phyloP scores from a whole-genome alignment of 2,888 invertebrate species.

The Theodoxus fluviatilis region DNA sequence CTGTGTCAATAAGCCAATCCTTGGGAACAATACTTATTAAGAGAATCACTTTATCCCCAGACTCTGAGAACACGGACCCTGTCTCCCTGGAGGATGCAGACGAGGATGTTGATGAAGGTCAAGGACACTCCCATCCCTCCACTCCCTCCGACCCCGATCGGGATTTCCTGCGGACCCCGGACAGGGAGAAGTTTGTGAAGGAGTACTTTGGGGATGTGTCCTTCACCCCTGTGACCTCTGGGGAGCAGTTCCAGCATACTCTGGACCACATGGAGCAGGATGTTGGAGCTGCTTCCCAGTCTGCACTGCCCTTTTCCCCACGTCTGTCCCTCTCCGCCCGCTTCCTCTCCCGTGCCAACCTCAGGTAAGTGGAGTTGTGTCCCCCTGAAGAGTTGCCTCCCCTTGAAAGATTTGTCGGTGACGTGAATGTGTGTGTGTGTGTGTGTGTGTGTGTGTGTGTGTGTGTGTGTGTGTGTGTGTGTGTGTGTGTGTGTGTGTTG shows the following conservation, averaged over 20 bases:
- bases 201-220: conserved; percentile 57
- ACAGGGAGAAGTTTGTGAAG: conserved; percentile 55
- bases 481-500: background rate
- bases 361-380: conserved; percentile 33
- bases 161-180: conserved; percentile 42
- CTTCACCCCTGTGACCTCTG: conserved; percentile 47
- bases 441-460: background rate
- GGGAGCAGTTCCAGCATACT: conserved; percentile 48
- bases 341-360: conserved; percentile 51
- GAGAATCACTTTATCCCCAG: conserved; percentile 27
- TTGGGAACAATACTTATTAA: background rate
- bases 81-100: conserved; percentile 40
- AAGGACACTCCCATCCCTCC: conserved; percentile 42
- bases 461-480: background rate
- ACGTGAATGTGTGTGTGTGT: background rate
- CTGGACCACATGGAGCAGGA: conserved; percentile 37
- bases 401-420: background rate
- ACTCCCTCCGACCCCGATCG: conserved; percentile 54
- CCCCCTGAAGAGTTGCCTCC: background rate
- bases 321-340: conserved; percentile 55
- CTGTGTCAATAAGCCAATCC: no score
- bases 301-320: conserved; percentile 39
- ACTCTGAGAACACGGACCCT: conserved; percentile 53
- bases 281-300: conserved; percentile 33
- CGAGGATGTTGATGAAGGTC: conserved; percentile 49